Evolutionary conservation across 2,113 vertebrate genomes (phyloP).

Genomic region (Saguinus midas): DNA sequence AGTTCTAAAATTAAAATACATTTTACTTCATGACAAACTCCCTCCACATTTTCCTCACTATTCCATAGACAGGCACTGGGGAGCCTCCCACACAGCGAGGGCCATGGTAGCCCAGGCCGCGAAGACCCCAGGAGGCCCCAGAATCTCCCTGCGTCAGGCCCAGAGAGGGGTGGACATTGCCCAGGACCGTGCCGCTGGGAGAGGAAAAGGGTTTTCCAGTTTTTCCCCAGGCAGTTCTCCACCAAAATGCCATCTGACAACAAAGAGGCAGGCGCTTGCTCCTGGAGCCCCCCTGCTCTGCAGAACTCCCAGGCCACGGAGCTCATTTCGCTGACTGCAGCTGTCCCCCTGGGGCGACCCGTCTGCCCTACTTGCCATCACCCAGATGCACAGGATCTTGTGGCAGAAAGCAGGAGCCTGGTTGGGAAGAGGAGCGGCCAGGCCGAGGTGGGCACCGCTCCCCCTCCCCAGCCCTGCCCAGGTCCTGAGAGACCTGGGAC

Average conservation of each 20-base stretch:
- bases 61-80: rapidly evolving
- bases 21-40: neutral
- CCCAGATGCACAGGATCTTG: neutral
- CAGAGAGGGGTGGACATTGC: neutral
- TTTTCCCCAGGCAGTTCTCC: neutral
- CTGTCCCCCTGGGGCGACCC: neutral
- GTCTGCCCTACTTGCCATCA: constrained; percentile 61
- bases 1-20: neutral
- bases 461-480: neutral
- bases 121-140: neutral
- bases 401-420: neutral
- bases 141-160: neutral
- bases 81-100: neutral
- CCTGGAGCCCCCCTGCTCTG: neutral
- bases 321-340: constrained; percentile 28
- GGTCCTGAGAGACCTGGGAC: neutral
- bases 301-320: neutral
- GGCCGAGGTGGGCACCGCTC: neutral
- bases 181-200: neutral
- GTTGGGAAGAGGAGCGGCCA: neutral
- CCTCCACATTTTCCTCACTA: rapidly evolving
- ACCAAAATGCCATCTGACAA: too few species aligned
- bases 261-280: neutral
- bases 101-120: neutral
- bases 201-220: neutral